Evolutionary conservation across 1,140 invertebrate genomes (phyloP).

Genomic region (Platyscapa corneri): DNA sequence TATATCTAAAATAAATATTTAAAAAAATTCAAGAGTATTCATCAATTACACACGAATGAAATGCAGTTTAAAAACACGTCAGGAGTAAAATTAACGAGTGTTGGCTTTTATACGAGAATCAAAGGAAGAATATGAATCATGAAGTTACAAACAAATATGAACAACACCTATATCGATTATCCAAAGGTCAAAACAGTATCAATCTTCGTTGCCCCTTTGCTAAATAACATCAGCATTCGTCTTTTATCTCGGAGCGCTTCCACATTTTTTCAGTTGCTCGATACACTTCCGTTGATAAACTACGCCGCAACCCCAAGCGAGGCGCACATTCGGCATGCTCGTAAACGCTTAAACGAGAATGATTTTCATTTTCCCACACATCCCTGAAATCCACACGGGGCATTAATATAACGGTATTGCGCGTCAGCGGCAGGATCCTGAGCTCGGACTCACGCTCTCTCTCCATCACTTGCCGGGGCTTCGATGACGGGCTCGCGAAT

Average conservation of each 20-base stretch:
- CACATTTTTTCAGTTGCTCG: background rate
- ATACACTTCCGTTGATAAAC: background rate
- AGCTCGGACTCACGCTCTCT: no score
- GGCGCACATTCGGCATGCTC: constrained; percentile 1
- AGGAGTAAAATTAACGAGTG: no score
- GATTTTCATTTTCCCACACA: no score
- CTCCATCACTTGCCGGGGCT: no score
- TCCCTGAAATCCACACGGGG: no score
- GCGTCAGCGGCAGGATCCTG: background rate
- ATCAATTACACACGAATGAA: no score
- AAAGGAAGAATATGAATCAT: background rate
- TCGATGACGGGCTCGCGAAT: no score
- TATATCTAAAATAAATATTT: background rate
- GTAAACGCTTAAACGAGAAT: background rate
- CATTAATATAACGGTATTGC: no score
- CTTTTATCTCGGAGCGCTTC: background rate
- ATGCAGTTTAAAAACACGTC: no score
- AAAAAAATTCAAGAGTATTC: background rate
- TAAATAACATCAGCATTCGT: background rate
- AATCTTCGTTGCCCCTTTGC: background rate
- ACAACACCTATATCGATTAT: background rate
- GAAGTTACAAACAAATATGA: background rate
- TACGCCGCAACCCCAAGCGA: background rate
- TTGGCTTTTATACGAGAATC: background rate
- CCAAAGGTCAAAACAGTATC: constrained; percentile 3